phyloP scores from a whole-genome alignment of 1,140 invertebrate species.

The Macrostomum lignano region DNA sequence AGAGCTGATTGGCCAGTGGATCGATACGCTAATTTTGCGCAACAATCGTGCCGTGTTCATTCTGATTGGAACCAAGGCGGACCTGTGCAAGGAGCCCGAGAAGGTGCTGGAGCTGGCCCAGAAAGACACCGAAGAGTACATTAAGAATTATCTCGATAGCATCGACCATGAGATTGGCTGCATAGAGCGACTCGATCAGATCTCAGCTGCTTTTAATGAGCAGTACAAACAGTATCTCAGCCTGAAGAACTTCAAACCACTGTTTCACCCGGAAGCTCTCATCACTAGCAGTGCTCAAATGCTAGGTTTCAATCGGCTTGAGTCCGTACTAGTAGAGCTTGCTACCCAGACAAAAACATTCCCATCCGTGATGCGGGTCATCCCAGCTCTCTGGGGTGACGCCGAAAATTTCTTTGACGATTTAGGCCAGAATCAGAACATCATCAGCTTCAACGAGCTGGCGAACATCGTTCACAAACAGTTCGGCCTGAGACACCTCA shows the following conservation, averaged over 20 bases:
- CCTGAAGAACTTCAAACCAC: too few species aligned
- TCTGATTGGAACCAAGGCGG: constrained; percentile 17
- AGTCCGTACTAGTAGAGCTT: too few species aligned
- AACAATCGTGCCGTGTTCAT: constrained; percentile 16
- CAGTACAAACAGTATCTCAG: constrained; percentile 16
- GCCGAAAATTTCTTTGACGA: constrained; percentile 14
- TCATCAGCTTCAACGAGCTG: constrained; percentile 13
- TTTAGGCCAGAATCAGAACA: constrained; percentile 9
- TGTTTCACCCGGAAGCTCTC: too few species aligned
- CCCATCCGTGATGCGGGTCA: constrained; percentile 14
- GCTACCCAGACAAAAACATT: constrained; percentile 13
- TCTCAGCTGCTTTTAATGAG: constrained; percentile 16
- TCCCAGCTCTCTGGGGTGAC: constrained; percentile 20
- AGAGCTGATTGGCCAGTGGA: constrained; percentile 15
- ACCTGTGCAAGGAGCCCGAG: constrained; percentile 8
- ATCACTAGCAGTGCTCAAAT: too few species aligned
- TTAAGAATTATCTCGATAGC: constrained; percentile 2
- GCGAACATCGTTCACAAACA: constrained; percentile 12
- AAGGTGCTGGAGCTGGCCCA: constrained; percentile 1
- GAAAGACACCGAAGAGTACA: constrained; percentile 3
- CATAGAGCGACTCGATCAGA: constrained; percentile 13
- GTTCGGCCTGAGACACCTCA: constrained; percentile 19
- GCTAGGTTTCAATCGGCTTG: too few species aligned
- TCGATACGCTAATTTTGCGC: constrained; percentile 21
- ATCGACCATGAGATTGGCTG: constrained; percentile 13